Conservation (phyloP, 1,140 invertebrate species). For the Hylaeus anthracinus region DNA sequence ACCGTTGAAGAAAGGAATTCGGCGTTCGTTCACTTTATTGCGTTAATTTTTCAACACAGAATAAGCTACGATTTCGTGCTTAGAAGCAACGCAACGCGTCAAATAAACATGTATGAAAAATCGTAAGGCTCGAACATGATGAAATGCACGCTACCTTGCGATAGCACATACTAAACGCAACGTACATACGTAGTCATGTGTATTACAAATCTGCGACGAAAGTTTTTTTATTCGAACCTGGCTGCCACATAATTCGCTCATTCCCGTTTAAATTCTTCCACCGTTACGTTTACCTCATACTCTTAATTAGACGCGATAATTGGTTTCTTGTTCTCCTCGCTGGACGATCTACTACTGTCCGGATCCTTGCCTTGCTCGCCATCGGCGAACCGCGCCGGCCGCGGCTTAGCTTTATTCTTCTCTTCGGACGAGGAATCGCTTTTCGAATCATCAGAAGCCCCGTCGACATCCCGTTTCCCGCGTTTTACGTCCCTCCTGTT, state of each 20-base stretch:
- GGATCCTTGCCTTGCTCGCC: neutral
- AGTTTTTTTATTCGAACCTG: neutral
- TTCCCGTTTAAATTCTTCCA: neutral
- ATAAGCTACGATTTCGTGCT: neutral
- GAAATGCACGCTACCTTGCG: neutral
- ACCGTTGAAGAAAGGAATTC: too few species aligned
- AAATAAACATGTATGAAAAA: neutral
- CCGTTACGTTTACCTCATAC: neutral
- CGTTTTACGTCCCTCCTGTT: conserved; percentile 14
- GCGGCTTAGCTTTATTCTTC: neutral
- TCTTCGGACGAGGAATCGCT: conserved; percentile 42
- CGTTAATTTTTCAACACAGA: neutral
- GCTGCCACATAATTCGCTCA: too few species aligned
- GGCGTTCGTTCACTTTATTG: too few species aligned
- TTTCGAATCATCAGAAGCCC: too few species aligned
- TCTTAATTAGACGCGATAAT: neutral
- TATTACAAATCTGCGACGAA: neutral
- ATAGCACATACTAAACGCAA: neutral
- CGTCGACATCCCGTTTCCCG: neutral
- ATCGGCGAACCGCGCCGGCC: neutral
- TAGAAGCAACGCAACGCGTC: neutral
- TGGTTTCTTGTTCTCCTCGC: neutral
- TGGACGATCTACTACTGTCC: neutral
- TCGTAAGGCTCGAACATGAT: neutral
- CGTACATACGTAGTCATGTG: neutral